Percentiles rank a stretch among this genome's conserved stretches.
Conservation (phyloP, 2,888 invertebrate genomes). For the Furcula furcula region DNA sequence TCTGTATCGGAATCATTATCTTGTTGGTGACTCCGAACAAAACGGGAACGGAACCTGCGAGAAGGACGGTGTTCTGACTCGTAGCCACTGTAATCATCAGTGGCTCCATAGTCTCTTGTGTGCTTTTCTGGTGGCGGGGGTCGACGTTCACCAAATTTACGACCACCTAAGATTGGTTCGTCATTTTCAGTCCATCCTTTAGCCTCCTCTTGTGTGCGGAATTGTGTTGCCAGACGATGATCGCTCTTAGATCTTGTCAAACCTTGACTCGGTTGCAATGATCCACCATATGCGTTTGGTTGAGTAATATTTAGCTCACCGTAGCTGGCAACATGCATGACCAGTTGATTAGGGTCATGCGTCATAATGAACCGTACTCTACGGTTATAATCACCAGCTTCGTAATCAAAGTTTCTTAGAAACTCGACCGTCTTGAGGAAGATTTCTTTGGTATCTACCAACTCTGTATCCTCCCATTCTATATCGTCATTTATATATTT, state of each 20-base stretch:
- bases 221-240: constrained; percentile 93
- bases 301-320: constrained; percentile 93
- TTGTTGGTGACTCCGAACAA: constrained; percentile 85
- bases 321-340: constrained; percentile 92
- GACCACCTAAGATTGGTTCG: constrained; percentile 86
- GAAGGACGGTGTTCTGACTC: constrained; percentile 83
- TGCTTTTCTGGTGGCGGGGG: constrained; percentile 77
- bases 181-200: constrained; percentile 84
- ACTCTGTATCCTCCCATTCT: constrained; percentile 95
- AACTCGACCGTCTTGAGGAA: constrained; percentile 98
- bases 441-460: constrained; percentile 97
- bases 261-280: constrained; percentile 85
- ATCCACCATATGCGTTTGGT: constrained; percentile 82
- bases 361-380: constrained; percentile 93
- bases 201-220: constrained; percentile 91
- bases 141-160: constrained; percentile 89
- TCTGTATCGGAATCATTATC: constrained; percentile 91
- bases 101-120: constrained; percentile 80
- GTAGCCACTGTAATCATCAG: constrained; percentile 87
- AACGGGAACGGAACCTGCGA: constrained; percentile 87
- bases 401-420: constrained; percentile 96
- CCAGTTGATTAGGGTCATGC: constrained; percentile 95
- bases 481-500: constrained; percentile 95
- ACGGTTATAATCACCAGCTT: constrained; percentile 93
- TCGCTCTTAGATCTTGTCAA: constrained; percentile 96